Evolutionary conservation across 2,888 invertebrate genomes (phyloP).

Genomic region (Pterostichus niger): DNA sequence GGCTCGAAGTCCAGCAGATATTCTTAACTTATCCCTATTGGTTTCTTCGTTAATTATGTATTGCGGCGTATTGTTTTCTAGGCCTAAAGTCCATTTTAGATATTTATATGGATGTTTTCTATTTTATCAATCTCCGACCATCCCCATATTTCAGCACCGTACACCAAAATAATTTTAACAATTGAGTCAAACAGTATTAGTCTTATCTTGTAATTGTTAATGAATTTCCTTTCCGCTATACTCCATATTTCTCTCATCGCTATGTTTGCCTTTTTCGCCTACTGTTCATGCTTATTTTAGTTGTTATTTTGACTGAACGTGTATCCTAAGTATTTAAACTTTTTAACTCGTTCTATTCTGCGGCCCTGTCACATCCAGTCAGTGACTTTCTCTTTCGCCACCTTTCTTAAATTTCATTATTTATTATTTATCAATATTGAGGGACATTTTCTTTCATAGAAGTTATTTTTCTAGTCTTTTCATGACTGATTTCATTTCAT

Average conservation of each 20-base stretch:
- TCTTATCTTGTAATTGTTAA: constrained; percentile 15
- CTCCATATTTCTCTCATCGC: too few relatives aligned
- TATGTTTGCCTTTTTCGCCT: too few relatives aligned
- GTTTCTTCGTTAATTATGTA: too few relatives aligned
- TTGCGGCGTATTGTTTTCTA: constrained; percentile 13
- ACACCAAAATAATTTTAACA: constrained; percentile 21
- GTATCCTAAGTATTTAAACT: too few relatives aligned
- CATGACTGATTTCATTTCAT: constrained; percentile 28
- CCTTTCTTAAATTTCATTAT: constrained; percentile 66
- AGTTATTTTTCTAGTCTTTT: too few relatives aligned
- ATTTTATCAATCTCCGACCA: constrained; percentile 35
- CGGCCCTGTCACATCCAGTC: constrained; percentile 65
- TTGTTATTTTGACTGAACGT: too few relatives aligned
- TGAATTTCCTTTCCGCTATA: constrained; percentile 56
- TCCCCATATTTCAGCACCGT: too few relatives aligned
- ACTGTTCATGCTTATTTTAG: too few relatives aligned
- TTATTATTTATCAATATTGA: constrained; percentile 67
- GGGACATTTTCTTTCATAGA: constrained; percentile 41
- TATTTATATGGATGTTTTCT: constrained; percentile 40
- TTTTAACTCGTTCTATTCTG: constrained; percentile 63
- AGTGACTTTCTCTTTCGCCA: constrained; percentile 40
- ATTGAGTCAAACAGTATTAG: constrained; percentile 39
- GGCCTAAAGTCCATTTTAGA: constrained; percentile 56
- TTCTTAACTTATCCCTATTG: too few relatives aligned
- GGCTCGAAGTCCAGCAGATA: too few relatives aligned